These are phyloP conservation scores for Tringa solitaria DNA, from an alignment of 2,113 vertebrate species.

Conservation along the genomic window DNA sequence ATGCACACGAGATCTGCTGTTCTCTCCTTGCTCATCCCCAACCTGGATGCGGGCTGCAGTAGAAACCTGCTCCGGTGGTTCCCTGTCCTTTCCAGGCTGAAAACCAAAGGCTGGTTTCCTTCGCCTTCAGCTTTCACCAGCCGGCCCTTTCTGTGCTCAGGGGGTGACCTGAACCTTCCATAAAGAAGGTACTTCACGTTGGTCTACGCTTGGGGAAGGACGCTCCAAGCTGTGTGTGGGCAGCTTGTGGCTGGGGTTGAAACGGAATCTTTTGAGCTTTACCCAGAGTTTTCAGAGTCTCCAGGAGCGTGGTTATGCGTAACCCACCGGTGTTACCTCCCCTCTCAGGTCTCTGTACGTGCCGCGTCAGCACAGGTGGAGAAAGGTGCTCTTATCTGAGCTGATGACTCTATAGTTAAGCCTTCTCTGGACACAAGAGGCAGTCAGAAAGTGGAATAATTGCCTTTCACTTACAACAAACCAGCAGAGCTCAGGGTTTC, in stretches of 20 bases:
- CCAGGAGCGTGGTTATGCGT: fast-evolving
- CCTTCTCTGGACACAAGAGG: conserved; percentile 5
- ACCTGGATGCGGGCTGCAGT: background rate
- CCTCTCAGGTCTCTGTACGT: background rate
- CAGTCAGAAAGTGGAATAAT: conserved; percentile 20
- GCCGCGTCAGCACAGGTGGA: background rate
- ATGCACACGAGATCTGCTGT: fast-evolving
- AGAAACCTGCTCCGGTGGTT: background rate
- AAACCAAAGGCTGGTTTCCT: background rate
- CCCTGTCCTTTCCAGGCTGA: background rate
- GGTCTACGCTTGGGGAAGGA: fast-evolving
- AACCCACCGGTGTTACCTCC: background rate
- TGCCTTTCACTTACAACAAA: conserved; percentile 20
- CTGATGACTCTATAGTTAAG: background rate
- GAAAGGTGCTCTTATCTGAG: background rate
- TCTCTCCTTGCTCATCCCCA: background rate
- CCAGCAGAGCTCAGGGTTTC: conserved; percentile 35
- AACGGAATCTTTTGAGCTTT: background rate
- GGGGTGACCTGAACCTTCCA: background rate
- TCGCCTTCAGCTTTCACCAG: background rate
- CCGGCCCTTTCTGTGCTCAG: background rate
- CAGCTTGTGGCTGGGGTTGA: background rate
- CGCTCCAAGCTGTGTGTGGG: background rate
- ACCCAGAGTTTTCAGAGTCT: background rate
- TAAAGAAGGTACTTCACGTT: fast-evolving